These are phyloP conservation scores for Heterotilapia buettikoferi DNA, from an alignment of 2,113 vertebrate species.

Conservation along the genomic window DNA sequence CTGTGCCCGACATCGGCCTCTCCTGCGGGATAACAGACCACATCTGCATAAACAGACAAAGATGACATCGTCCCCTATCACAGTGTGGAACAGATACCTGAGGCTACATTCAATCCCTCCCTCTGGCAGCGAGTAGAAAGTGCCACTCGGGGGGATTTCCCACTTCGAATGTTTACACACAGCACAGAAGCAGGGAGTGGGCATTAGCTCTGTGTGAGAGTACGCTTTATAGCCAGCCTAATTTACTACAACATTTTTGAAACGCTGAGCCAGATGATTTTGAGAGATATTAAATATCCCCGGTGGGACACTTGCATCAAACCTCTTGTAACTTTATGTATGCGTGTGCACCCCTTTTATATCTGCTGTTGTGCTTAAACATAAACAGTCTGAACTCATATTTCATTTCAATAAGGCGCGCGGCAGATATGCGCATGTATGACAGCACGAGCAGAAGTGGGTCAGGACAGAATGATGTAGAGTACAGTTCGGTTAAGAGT, in stretches of 20 bases:
- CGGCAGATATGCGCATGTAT: neutral
- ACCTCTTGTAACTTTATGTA: constrained; percentile 1
- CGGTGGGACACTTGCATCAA: constrained; percentile 23
- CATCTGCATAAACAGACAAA: constrained; percentile 27
- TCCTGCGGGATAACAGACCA: constrained; percentile 15
- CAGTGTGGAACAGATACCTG: constrained; percentile 19
- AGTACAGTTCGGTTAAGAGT: neutral
- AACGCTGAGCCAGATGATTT: constrained; percentile 52
- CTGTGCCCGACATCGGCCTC: neutral
- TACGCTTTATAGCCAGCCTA: constrained; percentile 24
- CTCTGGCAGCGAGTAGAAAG: neutral
- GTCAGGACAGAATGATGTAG: constrained; percentile 32
- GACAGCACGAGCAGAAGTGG: constrained; percentile 39
- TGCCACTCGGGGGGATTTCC: constrained; percentile 14
- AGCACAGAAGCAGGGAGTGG: neutral
- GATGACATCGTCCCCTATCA: neutral
- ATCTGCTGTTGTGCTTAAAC: constrained; percentile 14
- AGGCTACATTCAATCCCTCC: constrained; percentile 11
- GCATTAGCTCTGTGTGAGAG: constrained; percentile 28
- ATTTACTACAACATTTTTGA: constrained; percentile 45
- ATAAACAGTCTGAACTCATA: neutral
- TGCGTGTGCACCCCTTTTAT: neutral
- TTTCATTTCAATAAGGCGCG: constrained; percentile 9
- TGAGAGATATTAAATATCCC: constrained; percentile 49
- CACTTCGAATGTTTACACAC: constrained; percentile 47